Evolutionary conservation across 23 tunicate genomes (phyloP), one percentile per base, ranked within the genome.

Genomic region (Halocynthia roretzi): DNA sequence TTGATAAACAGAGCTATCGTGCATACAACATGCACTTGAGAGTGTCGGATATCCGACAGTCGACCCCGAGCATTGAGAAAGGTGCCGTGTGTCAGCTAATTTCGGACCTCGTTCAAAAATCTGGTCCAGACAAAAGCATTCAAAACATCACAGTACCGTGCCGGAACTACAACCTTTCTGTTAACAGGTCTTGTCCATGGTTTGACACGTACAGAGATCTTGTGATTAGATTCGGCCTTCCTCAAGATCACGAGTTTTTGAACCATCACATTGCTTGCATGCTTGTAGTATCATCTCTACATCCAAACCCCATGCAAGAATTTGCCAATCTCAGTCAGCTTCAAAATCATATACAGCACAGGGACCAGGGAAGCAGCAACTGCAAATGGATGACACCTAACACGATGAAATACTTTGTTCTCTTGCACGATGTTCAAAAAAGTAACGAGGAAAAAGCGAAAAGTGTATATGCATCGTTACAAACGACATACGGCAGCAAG

Each of bases 331-430:
- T 92, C 8, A 92, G 98, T 71, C 84, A 83, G 62, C 87, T 82
- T 15, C 98, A 92, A 80, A 92, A 92, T 71, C 82, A 80, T 54
- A 76, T 92, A 8, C 98, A 92, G 51, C 98, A 92, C 50, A 81
- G 77, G 44, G 53, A 86, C 15, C 75, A 74, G 54, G 23, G 76
- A 75, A 20, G 12, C 82, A 52, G 61, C 1, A 51, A 58, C 8
- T 14, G 80, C 20, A 74, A 83, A 10, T 92, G 98, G 98, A 92
- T 92, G 98, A 86, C 86, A 31, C 92, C 92, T 50, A 92, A 92
- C 56, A 92, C 98, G n/a, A 66, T 92, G 68, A 92, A 92, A 68
- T 92, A 86, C 74, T 92, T 79, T 67, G 98, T 92, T 44, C 76
- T 92, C 11, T 70, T 92, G 21, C 93, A 92, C 67, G 98, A 92